Percentiles rank a stretch among this genome's conserved stretches.
Evolutionary conservation across 2,797 vertebrate species (phyloP).

Genomic region (Enteromius fasciolatus): DNA sequence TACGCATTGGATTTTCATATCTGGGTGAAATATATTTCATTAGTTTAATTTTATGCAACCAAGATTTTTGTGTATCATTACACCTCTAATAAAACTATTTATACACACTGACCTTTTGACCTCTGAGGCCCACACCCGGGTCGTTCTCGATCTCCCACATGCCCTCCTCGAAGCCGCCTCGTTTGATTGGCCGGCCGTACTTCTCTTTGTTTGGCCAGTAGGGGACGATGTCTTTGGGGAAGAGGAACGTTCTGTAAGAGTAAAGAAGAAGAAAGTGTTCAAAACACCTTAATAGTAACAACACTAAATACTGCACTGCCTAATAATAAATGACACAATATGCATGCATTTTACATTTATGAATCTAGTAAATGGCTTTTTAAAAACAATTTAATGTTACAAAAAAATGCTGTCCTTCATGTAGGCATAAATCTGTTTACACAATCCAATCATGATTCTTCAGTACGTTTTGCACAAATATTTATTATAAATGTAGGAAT

Average conservation of each 20-base stretch:
- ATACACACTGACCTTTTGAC: slow-evolving; percentile 71
- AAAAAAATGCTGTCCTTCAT: too few relatives aligned
- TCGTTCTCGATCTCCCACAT: slow-evolving; percentile 89
- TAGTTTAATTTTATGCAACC: background rate
- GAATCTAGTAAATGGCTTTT: background rate
- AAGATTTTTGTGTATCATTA: background rate
- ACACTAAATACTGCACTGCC: background rate
- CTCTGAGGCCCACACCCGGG: slow-evolving; percentile 82
- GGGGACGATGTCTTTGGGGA: slow-evolving; percentile 82
- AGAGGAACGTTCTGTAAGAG: slow-evolving; percentile 78
- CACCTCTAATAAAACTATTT: background rate
- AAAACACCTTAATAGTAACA: background rate
- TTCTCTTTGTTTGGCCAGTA: slow-evolving; percentile 86
- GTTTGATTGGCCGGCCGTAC: slow-evolving; percentile 82
- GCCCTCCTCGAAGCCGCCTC: slow-evolving; percentile 85
- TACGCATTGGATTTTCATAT: too few relatives aligned
- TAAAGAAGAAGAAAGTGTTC: background rate
- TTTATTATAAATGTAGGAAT: too few relatives aligned
- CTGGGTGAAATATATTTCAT: too few relatives aligned
- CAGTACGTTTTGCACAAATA: too few relatives aligned
- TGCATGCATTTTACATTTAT: background rate
- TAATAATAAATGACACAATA: background rate
- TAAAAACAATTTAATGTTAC: background rate
- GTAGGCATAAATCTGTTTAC: too few relatives aligned
- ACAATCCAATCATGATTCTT: too few relatives aligned